Base-by-base conservation (phyloP, 2,888 invertebrate species). In the Tenthredo scrophulariae region DNA sequence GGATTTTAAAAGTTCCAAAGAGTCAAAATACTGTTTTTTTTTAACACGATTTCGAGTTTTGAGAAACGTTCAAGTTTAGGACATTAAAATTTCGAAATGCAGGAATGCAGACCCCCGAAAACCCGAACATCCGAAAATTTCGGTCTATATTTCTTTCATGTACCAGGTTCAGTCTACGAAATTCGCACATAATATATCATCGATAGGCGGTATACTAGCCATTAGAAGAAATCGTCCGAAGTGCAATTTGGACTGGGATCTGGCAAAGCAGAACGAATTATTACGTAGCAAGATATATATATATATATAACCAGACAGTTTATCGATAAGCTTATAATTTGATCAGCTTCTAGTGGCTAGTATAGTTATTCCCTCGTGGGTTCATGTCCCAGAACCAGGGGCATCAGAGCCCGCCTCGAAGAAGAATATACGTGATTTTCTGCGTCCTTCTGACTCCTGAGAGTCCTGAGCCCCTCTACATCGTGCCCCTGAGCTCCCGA, bases 301-400 rank as follows among this genome's bases (percentile, higher is more conserved):
- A 37, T 83, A 18, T 46, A 15, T 15, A 46, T 40, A 37, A 70
- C 13, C 67, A 50, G 67, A 83, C 70, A 67, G 50, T 50, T 83
- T 70, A 83, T 46, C 83, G 65, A 67, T 67, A 70, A 43, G 46
- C 67, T 26, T 67, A 65, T 80, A 80, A 80, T 80, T 65, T 40
- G 80, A 80, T 80, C 40, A 43, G 65, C 43, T 15, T 65, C 80
- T 54, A 80, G 80, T 80, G 40, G 80, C 80, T 37, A 54, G 62
- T 26, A 54, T 62, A n/a, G 80, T 58, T 15, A 22, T 54, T 79
- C 22, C 37, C 62, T 58, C 40, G 62, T 40, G 62, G 6, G 26
- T 54, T 40, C 37, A 22, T 54, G 58, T 54, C 62, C 65, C 40
- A 54, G 29, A 77, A 50, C 33, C 22, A 46, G 22, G 46, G 26